These are phyloP conservation scores for Ommatoiulus sabulosus DNA, from an alignment of 2,888 invertebrate genomes.

Conservation along the genomic window DNA sequence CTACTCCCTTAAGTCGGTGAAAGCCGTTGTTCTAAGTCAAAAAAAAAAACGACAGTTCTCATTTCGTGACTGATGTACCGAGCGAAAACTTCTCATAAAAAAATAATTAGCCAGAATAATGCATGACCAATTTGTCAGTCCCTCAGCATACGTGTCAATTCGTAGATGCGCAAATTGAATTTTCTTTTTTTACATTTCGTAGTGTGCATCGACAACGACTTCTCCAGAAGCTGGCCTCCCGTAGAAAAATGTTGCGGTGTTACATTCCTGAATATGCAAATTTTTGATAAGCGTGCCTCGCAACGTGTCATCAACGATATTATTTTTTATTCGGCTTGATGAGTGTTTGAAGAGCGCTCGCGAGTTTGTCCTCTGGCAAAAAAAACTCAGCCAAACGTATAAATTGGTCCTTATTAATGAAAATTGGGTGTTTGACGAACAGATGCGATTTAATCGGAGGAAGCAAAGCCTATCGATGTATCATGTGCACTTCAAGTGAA, in stretches of 20 bases:
- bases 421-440: constrained; percentile 35
- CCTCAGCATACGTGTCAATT: neutral
- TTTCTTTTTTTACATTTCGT: neutral
- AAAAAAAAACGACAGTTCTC: too few relatives aligned
- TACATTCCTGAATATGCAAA: constrained; percentile 2
- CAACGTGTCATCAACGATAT: constrained; percentile 18
- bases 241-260: neutral
- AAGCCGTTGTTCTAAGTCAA: too few relatives aligned
- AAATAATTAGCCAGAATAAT: constrained; percentile 10
- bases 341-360: neutral
- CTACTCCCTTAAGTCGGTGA: too few relatives aligned
- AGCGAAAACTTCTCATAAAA: neutral
- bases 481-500: neutral
- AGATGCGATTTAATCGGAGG: constrained; percentile 11
- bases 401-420: constrained; percentile 43
- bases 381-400: neutral
- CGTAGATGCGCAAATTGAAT: neutral
- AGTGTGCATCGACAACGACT: neutral
- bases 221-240: neutral
- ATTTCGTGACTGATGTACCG: neutral
- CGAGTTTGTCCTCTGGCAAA: neutral
- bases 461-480: constrained; percentile 1
- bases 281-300: neutral
- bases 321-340: neutral
- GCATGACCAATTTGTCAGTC: neutral